Evolutionary conservation across 2,797 vertebrate genomes (phyloP).

Genomic region (Pseudocheirus occidentalis): DNA sequence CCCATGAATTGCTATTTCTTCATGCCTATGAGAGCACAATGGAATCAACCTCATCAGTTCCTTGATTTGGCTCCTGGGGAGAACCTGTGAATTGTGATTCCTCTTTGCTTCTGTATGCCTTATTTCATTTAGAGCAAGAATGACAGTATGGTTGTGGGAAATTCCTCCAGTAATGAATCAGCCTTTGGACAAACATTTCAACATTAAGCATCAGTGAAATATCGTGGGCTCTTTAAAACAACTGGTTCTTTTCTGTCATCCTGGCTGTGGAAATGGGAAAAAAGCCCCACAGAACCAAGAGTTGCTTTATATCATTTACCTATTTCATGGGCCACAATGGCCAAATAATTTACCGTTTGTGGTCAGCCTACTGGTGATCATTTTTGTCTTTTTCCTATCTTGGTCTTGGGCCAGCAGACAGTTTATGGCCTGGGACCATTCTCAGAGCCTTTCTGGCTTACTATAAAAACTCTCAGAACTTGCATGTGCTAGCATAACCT

Average conservation of each 20-base stretch:
- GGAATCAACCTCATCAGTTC: background rate
- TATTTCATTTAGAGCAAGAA: background rate
- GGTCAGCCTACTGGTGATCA: background rate
- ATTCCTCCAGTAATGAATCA: background rate
- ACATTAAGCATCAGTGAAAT: background rate
- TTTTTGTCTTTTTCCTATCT: background rate
- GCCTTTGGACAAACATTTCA: background rate
- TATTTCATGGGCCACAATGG: background rate
- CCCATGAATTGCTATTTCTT: background rate
- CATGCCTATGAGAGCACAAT: background rate
- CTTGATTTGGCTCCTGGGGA: background rate
- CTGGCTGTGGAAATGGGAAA: background rate
- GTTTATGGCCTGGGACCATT: background rate
- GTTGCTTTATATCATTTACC: background rate
- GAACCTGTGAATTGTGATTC: background rate
- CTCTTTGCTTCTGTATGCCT: background rate
- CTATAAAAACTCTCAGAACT: background rate
- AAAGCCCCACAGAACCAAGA: background rate
- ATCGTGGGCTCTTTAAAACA: background rate
- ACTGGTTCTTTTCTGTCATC: background rate
- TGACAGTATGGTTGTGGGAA: background rate
- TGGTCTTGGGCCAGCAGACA: background rate
- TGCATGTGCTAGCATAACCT: background rate
- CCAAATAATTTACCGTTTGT: background rate
- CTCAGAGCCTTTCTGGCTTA: background rate